Percentiles rank a stretch among this genome's conserved stretches.
phyloP scores from a whole-genome alignment of 1,140 invertebrate genomes.

The Colletes gigas region DNA sequence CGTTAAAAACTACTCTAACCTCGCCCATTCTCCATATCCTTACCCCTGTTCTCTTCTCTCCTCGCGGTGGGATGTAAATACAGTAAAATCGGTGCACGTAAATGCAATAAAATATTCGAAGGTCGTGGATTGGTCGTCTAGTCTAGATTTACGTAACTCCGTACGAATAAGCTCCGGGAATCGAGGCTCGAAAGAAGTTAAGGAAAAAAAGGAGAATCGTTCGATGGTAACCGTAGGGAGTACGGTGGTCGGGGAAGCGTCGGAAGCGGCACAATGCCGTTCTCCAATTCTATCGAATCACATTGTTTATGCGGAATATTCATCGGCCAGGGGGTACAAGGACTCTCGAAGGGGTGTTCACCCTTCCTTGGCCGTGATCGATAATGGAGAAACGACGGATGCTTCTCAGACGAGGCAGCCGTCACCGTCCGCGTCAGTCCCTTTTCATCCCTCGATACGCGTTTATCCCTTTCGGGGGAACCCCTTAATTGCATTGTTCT shows the following conservation, averaged over 20 bases:
- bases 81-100: too few relatives aligned
- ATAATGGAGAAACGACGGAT: conserved; percentile 64
- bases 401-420: conserved; percentile 57
- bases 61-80: too few relatives aligned
- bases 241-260: not conserved
- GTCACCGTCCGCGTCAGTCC: conserved; percentile 40
- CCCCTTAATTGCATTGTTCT: conserved; percentile 62
- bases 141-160: too few relatives aligned
- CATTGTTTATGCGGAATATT: conserved; percentile 67
- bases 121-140: too few relatives aligned
- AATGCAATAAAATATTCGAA: too few relatives aligned
- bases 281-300: conserved; percentile 59
- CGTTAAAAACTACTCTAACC: too few relatives aligned
- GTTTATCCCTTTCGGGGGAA: conserved; percentile 52
- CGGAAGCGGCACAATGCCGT: conserved; percentile 6
- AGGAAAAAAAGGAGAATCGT: too few relatives aligned
- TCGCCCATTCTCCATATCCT: too few relatives aligned
- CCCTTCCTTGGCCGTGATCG: conserved; percentile 60
- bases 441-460: conserved; percentile 47
- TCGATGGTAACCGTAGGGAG: not conserved
- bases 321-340: conserved; percentile 46
- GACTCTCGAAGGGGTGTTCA: conserved; percentile 62
- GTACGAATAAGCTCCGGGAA: too few relatives aligned
- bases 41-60: too few relatives aligned
- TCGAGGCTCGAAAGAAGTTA: too few relatives aligned